phyloP scores from a whole-genome alignment of 2,888 invertebrate species.

The Rhagophthalmus giganteus region DNA sequence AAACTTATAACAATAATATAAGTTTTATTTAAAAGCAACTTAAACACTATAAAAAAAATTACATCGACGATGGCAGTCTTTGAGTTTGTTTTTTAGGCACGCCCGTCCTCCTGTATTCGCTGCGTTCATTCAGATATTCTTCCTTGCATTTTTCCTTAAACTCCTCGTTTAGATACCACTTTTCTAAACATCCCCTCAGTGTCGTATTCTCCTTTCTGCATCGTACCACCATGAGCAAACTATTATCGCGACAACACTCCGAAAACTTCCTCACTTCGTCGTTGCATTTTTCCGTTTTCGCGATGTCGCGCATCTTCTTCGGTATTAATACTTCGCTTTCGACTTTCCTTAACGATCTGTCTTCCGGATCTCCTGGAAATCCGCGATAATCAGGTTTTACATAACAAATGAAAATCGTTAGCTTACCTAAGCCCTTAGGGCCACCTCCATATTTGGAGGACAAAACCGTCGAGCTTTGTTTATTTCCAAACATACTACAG shows the following conservation, averaged over 20 bases:
- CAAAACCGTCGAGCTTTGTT: conserved; percentile 8
- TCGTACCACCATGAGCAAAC: conserved; percentile 70
- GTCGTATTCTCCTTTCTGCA: conserved; percentile 73
- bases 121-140: conserved; percentile 79
- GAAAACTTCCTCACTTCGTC: conserved; percentile 72
- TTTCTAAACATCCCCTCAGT: conserved; percentile 70
- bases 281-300: conserved; percentile 76
- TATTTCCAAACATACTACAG: not conserved
- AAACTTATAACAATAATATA: conserved; percentile 3
- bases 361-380: conserved; percentile 81
- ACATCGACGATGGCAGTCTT: conserved; percentile 24
- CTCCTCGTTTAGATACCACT: conserved; percentile 77
- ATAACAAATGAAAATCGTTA: conserved; percentile 1
- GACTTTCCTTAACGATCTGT: conserved; percentile 79
- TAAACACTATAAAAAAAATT: conserved; percentile 3
- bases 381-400: no score
- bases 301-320: conserved; percentile 82
- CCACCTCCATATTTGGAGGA: conserved; percentile 27
- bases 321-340: conserved; percentile 88
- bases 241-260: conserved; percentile 66
- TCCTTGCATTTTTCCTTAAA: conserved; percentile 75
- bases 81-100: conserved; percentile 57
- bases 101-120: conserved; percentile 82
- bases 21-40: no score
- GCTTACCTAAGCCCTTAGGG: conserved; percentile 34